These are phyloP conservation scores for Eupristina koningsbergeri DNA, from an alignment of 1,140 invertebrate species.

Conservation along the genomic window DNA sequence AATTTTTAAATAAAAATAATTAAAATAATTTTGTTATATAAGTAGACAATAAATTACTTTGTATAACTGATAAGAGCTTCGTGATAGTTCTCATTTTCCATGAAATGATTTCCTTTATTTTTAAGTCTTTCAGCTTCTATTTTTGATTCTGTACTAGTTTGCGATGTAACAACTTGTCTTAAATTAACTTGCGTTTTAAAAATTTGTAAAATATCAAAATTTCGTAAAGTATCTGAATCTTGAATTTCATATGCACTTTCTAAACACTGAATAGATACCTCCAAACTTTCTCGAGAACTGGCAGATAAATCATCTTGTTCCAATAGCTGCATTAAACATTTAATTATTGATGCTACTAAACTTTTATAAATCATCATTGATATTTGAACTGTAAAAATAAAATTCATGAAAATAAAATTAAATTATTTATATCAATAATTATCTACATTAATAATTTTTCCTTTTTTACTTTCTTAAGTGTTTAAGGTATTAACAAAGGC, in stretches of 20 bases:
- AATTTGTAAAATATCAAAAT: slow-evolving; percentile 71
- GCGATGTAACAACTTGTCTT: slow-evolving; percentile 43
- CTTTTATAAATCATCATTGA: slow-evolving; percentile 64
- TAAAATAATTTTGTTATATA: too few species aligned
- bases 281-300: slow-evolving; percentile 86
- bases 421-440: too few species aligned
- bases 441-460: too few species aligned
- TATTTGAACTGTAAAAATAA: background rate
- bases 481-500: too few species aligned
- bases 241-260: slow-evolving; percentile 84
- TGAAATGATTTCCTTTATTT: slow-evolving; percentile 88
- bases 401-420: background rate
- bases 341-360: slow-evolving; percentile 67
- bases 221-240: slow-evolving; percentile 70
- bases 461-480: too few species aligned
- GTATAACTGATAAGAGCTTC: slow-evolving; percentile 89
- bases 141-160: slow-evolving; percentile 74
- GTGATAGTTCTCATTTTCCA: slow-evolving; percentile 85
- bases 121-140: slow-evolving; percentile 84
- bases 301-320: slow-evolving; percentile 69
- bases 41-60: too few species aligned
- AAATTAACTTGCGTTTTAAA: slow-evolving; percentile 69
- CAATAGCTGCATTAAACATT: slow-evolving; percentile 69
- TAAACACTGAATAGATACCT: slow-evolving; percentile 89
- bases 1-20: too few species aligned